A percentile compares a stretch with the other conserved stretches of the same genome.
Conservation (phyloP, 2,888 invertebrate species). For the Drosophila histrio region DNA sequence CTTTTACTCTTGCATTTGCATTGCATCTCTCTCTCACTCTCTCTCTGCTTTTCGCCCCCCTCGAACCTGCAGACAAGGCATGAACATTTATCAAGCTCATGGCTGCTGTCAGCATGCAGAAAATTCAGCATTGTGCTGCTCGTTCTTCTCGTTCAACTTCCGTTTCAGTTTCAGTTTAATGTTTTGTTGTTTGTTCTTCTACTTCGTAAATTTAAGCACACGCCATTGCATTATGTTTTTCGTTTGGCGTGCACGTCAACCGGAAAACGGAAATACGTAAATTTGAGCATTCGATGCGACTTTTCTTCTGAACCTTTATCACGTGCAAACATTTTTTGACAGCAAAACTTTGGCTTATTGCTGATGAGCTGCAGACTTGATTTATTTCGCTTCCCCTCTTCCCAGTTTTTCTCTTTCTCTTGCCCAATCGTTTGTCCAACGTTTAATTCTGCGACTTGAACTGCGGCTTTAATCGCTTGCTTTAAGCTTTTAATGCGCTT, state of each 20-base stretch:
- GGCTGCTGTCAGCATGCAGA: conserved; percentile 40
- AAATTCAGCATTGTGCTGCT: conserved; percentile 2
- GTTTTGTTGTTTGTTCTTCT: conserved; percentile 25
- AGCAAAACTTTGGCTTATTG: conserved; percentile 34
- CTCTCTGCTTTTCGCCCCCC: not conserved
- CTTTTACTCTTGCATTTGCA: conserved; percentile 32
- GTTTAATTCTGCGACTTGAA: not conserved
- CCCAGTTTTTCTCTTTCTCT: not conserved
- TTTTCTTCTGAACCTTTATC: conserved; percentile 17
- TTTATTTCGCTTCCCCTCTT: conserved; percentile 9
- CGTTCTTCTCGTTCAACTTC: conserved; percentile 7
- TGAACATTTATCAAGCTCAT: conserved; percentile 72
- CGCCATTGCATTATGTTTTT: conserved; percentile 30
- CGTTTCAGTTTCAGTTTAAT: conserved; percentile 22
- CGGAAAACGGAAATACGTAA: conserved; percentile 64
- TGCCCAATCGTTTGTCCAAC: not conserved
- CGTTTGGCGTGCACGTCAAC: conserved; percentile 37
- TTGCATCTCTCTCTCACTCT: not conserved
- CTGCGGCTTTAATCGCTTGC: conserved; percentile 51
- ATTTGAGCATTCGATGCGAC: conserved; percentile 50
- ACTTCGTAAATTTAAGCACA: conserved; percentile 21
- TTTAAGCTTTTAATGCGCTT: conserved; percentile 62
- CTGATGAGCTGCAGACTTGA: conserved; percentile 46
- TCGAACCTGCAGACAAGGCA: not conserved
- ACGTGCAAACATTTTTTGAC: conserved; percentile 24